Evolutionary conservation across 2,797 vertebrate genomes (phyloP).

Genomic region (Melanitta fusca): DNA sequence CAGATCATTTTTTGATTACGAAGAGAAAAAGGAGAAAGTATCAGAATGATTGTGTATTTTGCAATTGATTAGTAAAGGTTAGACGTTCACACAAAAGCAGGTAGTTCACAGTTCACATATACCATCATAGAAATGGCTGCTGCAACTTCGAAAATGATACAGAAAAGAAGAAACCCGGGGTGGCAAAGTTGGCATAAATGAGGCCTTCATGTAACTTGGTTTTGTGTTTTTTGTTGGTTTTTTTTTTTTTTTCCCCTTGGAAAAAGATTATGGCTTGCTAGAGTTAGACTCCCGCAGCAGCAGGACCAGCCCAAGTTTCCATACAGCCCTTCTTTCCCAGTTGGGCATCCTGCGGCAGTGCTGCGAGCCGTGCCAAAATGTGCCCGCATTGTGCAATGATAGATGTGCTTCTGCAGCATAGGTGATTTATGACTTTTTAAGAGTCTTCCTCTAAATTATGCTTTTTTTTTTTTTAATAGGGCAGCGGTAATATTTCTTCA

Average conservation of each 20-base stretch:
- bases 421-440: neutral
- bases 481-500: neutral
- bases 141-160: neutral
- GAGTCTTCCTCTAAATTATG: neutral
- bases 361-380: neutral
- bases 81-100: neutral
- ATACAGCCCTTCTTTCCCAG: neutral
- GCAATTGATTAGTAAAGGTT: neutral
- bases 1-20: neutral
- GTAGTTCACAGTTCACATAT: neutral
- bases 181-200: neutral
- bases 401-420: neutral
- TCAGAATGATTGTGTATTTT: neutral
- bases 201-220: neutral
- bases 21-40: neutral
- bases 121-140: neutral
- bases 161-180: neutral
- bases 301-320: neutral
- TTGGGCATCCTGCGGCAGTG: neutral
- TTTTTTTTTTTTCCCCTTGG: neutral
- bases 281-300: neutral
- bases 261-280: neutral
- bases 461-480: slow-evolving; percentile 4
- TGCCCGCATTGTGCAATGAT: neutral
- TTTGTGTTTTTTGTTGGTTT: neutral